Evolutionary conservation across 2,888 invertebrate species (phyloP).

Genomic region (Cerceris ruficornis): DNA sequence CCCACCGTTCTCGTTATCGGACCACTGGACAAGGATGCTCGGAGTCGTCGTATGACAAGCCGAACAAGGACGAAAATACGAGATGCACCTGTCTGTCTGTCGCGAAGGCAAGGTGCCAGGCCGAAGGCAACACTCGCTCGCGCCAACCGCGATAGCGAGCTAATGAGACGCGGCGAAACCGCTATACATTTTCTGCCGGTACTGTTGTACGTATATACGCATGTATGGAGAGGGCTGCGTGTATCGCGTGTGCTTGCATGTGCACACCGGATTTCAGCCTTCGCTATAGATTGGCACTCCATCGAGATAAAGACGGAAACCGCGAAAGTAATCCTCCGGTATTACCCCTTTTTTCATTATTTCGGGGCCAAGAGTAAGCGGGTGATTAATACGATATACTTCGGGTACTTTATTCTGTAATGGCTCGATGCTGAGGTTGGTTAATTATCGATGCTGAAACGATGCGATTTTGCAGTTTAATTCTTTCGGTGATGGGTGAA

Average conservation of each 20-base stretch:
- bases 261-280: slow-evolving; percentile 22
- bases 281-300: slow-evolving; percentile 50
- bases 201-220: slow-evolving; percentile 9
- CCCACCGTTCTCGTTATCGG: slow-evolving; percentile 69
- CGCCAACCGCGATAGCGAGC: slow-evolving; percentile 74
- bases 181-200: slow-evolving; percentile 50
- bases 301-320: slow-evolving; percentile 55
- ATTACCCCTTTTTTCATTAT: slow-evolving; percentile 47
- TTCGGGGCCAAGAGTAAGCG: slow-evolving; percentile 7
- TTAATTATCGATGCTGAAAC: too few species aligned
- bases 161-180: slow-evolving; percentile 74
- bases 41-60: slow-evolving; percentile 28
- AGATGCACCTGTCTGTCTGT: slow-evolving; percentile 77
- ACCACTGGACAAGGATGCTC: slow-evolving; percentile 62
- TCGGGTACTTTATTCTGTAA: neutral
- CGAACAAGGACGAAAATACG: slow-evolving; percentile 50
- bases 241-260: slow-evolving; percentile 6
- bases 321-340: slow-evolving; percentile 50
- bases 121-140: slow-evolving; percentile 69
- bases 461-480: too few species aligned
- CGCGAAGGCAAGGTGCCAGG: slow-evolving; percentile 73
- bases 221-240: neutral
- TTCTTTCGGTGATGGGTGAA: too few species aligned
- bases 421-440: neutral
- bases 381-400: neutral